phyloP scores from a whole-genome alignment of 92 coral and sea anemone species.

The Heliopora coerulea region DNA sequence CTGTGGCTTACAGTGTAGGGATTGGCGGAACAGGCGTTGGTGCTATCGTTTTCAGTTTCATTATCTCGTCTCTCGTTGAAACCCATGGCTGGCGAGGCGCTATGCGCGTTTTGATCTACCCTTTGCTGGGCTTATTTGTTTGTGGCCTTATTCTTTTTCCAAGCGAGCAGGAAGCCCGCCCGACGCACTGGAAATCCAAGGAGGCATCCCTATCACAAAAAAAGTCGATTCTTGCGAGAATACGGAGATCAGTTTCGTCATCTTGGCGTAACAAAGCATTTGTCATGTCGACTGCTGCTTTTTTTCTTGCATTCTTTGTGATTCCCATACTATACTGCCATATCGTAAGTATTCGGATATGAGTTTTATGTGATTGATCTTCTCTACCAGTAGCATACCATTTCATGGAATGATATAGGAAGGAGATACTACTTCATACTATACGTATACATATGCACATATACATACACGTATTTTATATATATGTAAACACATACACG shows the following conservation, averaged over 20 bases:
- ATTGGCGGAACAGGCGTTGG: constrained; percentile 82
- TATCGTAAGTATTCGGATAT: constrained; percentile 64
- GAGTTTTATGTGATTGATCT: no score
- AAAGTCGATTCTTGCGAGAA: constrained; percentile 15
- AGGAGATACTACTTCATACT: no score
- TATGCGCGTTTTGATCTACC: constrained; percentile 56
- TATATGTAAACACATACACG: no score
- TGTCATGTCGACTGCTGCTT: constrained; percentile 59
- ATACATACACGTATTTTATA: no score
- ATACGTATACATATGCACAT: no score
- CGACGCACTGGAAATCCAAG: constrained; percentile 20
- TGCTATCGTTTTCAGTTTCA: constrained; percentile 54
- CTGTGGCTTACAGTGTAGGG: constrained; percentile 75
- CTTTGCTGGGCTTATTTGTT: constrained; percentile 54
- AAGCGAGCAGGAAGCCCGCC: constrained; percentile 37
- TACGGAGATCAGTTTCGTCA: constrained; percentile 43
- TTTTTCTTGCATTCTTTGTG: constrained; percentile 64
- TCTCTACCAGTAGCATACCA: no score
- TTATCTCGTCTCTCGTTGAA: constrained; percentile 54
- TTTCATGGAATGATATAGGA: no score
- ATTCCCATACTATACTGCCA: constrained; percentile 81
- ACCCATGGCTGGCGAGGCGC: constrained; percentile 65
- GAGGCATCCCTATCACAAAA: constrained; percentile 14
- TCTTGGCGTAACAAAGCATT: constrained; percentile 78
- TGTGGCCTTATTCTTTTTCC: constrained; percentile 77